phyloP scores from a whole-genome alignment of 1,140 invertebrate species.

The Macrosteles quadrilineatus region DNA sequence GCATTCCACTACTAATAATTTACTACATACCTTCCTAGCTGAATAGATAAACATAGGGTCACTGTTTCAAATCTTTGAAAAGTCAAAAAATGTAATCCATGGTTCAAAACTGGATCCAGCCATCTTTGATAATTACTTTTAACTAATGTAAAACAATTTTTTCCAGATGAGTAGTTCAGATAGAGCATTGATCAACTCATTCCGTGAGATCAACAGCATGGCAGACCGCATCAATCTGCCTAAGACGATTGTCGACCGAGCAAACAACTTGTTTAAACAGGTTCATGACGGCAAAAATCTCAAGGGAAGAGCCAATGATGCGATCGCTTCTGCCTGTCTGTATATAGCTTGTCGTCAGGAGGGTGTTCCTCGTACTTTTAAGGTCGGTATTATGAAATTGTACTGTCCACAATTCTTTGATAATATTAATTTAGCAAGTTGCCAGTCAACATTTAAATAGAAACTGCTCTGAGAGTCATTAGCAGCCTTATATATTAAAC shows the following conservation, averaged over 20 bases:
- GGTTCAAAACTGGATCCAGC: too few species aligned
- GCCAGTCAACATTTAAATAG: too few species aligned
- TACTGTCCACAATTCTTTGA: background rate
- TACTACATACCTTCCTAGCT: too few species aligned
- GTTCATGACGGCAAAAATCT: constrained; percentile 97
- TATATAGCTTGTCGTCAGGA: constrained; percentile 99
- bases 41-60: too few species aligned
- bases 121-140: too few species aligned
- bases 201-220: constrained; percentile 96
- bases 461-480: too few species aligned
- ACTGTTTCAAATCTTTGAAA: too few species aligned
- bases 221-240: constrained; percentile 96
- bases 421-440: background rate
- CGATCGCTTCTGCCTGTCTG: constrained; percentile 96
- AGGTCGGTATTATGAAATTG: constrained; percentile 56
- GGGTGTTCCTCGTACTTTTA: constrained; percentile 98
- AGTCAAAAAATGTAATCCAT: too few species aligned
- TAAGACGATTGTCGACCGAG: constrained; percentile 92
- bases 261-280: constrained; percentile 97
- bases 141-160: too few species aligned
- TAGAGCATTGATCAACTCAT: constrained; percentile 91
- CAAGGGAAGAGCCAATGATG: constrained; percentile 88
- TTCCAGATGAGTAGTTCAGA: constrained; percentile 86
- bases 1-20: too few species aligned
- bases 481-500: too few species aligned